A percentile compares a stretch with the other conserved stretches of the same genome.
Evolutionary conservation across 2,113 vertebrate species (phyloP).

Genomic region (Catagonus wagneri): DNA sequence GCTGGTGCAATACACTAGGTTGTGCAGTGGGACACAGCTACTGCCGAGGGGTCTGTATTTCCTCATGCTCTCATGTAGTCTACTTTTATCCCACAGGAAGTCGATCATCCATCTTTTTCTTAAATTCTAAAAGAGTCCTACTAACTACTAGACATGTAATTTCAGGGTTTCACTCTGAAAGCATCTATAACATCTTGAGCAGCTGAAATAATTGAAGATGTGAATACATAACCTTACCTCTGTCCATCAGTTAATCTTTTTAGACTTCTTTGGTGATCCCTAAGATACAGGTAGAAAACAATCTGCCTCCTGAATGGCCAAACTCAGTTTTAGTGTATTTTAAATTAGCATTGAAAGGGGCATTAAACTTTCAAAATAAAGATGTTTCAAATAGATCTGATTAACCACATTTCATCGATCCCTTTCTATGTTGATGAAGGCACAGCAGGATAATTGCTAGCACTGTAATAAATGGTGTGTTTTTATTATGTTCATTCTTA

Average conservation of each 20-base stretch:
- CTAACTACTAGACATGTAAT: neutral
- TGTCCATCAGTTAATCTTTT: neutral
- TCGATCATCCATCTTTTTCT: neutral
- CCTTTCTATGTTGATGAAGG: constrained; percentile 36
- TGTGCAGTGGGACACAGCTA: rapidly evolving
- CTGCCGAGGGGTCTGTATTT: neutral
- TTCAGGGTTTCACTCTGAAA: neutral
- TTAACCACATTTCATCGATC: constrained; percentile 53
- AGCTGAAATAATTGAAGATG: neutral
- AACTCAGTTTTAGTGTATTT: neutral
- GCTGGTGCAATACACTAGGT: rapidly evolving
- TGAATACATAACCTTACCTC: neutral
- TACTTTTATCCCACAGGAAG: neutral
- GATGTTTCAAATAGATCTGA: constrained; percentile 62
- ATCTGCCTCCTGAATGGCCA: neutral
- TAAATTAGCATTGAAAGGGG: constrained; percentile 15
- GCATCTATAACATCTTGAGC: neutral
- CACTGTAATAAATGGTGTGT: neutral
- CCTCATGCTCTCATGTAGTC: neutral
- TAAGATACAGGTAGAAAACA: constrained; percentile 4
- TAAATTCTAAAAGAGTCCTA: neutral
- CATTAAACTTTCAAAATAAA: constrained; percentile 63
- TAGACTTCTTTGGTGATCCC: neutral
- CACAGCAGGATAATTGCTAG: neutral
- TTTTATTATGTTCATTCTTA: constrained; percentile 64